phyloP scores from a whole-genome alignment of 2,888 invertebrate species.

The Lathronympha strigana region DNA sequence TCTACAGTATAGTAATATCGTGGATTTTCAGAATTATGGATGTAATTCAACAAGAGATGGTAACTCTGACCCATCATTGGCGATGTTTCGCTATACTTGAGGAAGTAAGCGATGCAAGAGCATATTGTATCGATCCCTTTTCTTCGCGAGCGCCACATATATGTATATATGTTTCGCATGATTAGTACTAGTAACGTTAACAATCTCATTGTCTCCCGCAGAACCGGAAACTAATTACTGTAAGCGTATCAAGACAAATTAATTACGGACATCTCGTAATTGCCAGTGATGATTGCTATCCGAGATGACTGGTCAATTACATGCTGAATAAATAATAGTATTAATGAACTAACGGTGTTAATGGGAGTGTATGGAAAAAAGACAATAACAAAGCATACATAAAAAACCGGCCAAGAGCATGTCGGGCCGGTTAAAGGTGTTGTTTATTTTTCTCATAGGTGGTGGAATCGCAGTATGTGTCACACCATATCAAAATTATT shows the following conservation, averaged over 20 bases:
- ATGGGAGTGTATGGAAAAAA: neutral
- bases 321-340: constrained; percentile 17
- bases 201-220: constrained; percentile 35
- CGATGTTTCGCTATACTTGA: no score
- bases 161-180: constrained; percentile 5
- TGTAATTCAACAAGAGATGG: no score
- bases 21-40: no score
- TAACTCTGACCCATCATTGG: no score
- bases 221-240: constrained; percentile 39
- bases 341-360: constrained; percentile 7
- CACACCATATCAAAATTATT: no score
- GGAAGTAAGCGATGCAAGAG: no score
- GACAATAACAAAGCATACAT: neutral
- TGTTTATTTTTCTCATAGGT: no score
- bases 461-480: no score
- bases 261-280: constrained; percentile 38
- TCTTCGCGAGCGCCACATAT: neutral
- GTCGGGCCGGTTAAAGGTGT: no score
- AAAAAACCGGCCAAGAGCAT: neutral
- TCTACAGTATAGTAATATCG: no score
- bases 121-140: neutral
- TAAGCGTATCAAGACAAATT: constrained; percentile 41
- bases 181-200: constrained; percentile 22
- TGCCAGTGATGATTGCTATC: constrained; percentile 37
- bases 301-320: constrained; percentile 34